These are phyloP conservation scores for Drosophila ananassae DNA, from an alignment of 1,140 invertebrate genomes.

Conservation along the genomic window DNA sequence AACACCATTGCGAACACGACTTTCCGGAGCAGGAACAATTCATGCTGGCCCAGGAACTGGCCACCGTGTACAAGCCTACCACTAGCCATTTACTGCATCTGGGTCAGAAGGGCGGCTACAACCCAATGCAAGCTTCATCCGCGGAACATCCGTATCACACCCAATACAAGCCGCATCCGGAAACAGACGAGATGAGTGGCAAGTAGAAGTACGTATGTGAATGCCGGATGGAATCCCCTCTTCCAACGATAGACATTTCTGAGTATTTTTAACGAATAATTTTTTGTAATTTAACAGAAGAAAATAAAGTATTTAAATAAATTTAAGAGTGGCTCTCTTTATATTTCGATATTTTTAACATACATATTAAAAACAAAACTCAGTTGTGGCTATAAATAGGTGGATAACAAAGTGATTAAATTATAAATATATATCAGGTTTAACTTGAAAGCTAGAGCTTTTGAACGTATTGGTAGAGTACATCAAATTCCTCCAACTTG, in stretches of 20 bases:
- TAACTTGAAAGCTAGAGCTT: slow-evolving; percentile 37
- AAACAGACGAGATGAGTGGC: slow-evolving; percentile 44
- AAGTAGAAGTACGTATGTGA: slow-evolving; percentile 13
- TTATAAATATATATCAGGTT: neutral
- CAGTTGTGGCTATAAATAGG: neutral
- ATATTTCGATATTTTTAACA: no score
- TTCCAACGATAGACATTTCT: slow-evolving; percentile 55
- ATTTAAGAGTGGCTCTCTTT: slow-evolving; percentile 2
- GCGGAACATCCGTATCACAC: slow-evolving; percentile 52
- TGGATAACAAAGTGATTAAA: no score
- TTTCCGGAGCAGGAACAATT: slow-evolving; percentile 80
- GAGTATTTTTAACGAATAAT: slow-evolving; percentile 65
- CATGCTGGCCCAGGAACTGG: slow-evolving; percentile 76
- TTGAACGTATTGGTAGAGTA: slow-evolving; percentile 72
- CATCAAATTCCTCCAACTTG: slow-evolving; percentile 67
- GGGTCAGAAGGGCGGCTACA: slow-evolving; percentile 60
- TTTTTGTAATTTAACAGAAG: slow-evolving; percentile 32
- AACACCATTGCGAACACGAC: slow-evolving; percentile 84
- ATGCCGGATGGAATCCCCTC: slow-evolving; percentile 6
- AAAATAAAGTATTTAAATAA: slow-evolving; percentile 43
- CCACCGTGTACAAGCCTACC: slow-evolving; percentile 70
- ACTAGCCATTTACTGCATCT: slow-evolving; percentile 24
- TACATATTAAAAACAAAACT: neutral
- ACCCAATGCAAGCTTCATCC: slow-evolving; percentile 70
- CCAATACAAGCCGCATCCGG: slow-evolving; percentile 36